Conservation (phyloP, 2,888 invertebrate genomes). For the Diploptera punctata region DNA sequence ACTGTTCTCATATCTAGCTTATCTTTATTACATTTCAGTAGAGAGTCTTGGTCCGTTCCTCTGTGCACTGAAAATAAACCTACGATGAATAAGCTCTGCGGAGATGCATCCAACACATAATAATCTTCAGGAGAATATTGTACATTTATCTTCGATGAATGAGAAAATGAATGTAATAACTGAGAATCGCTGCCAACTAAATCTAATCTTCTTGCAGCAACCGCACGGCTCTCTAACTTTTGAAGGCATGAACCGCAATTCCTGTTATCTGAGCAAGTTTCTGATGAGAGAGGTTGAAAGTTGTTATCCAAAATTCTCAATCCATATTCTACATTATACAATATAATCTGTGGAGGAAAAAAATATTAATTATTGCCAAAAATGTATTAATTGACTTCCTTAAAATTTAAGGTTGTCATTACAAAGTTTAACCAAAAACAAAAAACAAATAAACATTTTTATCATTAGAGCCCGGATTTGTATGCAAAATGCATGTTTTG, state of each 20-base stretch:
- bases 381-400: too few species aligned
- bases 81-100: conserved; percentile 35
- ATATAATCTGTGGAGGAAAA: background rate
- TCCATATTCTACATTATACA: background rate
- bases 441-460: too few species aligned
- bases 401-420: too few species aligned
- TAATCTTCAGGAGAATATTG: conserved; percentile 24
- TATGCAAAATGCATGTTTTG: too few species aligned
- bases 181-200: background rate
- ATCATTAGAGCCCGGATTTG: too few species aligned
- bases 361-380: too few species aligned
- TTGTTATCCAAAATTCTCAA: background rate
- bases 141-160: background rate
- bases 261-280: background rate
- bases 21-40: conserved; percentile 26
- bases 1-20: conserved; percentile 44
- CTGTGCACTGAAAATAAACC: conserved; percentile 36
- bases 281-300: background rate
- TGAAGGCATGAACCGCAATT: conserved; percentile 5
- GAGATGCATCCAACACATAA: conserved; percentile 28
- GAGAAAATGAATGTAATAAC: background rate
- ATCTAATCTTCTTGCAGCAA: background rate
- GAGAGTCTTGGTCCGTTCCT: conserved; percentile 28
- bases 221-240: background rate
- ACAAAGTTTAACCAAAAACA: too few species aligned